Conservation (phyloP, 2,888 invertebrate genomes). For the Margaritifera margaritifera region DNA sequence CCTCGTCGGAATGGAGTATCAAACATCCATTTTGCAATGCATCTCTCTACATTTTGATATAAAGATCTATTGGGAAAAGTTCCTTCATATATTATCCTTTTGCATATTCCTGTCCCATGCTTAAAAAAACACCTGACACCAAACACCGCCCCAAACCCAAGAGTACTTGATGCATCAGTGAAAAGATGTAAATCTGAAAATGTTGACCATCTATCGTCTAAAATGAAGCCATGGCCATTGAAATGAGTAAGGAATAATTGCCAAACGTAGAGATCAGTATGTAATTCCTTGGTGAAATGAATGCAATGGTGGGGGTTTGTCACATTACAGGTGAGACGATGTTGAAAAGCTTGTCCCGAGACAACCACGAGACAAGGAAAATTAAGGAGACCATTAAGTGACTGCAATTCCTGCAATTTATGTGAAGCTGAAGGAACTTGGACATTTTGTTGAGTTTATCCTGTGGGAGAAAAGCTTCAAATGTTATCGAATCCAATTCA, state of each 20-base stretch:
- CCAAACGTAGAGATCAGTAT: conserved; percentile 20
- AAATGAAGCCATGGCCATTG: conserved; percentile 22
- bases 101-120: conserved; percentile 3
- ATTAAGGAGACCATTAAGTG: conserved; percentile 19
- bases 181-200: conserved; percentile 6
- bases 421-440: conserved; percentile 7
- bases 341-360: conserved; percentile 20
- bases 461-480: too few species aligned
- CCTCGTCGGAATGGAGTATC: conserved; percentile 26
- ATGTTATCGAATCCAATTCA: too few species aligned
- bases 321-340: conserved; percentile 13
- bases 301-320: conserved; percentile 15
- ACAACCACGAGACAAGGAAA: conserved; percentile 22
- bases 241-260: conserved; percentile 21
- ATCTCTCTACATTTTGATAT: conserved; percentile 28
- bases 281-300: conserved; percentile 14
- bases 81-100: conserved; percentile 14
- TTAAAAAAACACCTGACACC: conserved; percentile 15
- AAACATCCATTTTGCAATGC: conserved; percentile 17
- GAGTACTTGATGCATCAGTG: conserved; percentile 17
- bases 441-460: too few species aligned
- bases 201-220: conserved; percentile 11
- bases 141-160: conserved; percentile 20
- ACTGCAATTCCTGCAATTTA: conserved; percentile 5
- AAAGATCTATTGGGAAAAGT: conserved; percentile 18